Conservation (phyloP, 1,140 invertebrate species). For the Ceratoteleas bidentatus region DNA sequence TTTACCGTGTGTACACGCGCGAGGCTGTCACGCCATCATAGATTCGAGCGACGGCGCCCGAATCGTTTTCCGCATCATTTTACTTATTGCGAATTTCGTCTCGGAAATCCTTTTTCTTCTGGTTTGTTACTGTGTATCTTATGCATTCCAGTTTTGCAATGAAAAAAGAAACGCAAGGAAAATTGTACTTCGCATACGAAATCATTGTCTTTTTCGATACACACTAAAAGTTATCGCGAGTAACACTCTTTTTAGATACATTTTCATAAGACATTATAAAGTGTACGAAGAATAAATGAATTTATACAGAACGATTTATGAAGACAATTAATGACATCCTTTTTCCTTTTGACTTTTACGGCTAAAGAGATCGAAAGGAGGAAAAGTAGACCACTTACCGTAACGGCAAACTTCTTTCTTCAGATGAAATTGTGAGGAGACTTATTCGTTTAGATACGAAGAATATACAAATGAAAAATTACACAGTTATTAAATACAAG, state of each 20-base stretch:
- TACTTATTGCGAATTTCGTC: slow-evolving; percentile 8
- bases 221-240: slow-evolving; percentile 8
- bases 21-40: slow-evolving; percentile 8
- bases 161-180: slow-evolving; percentile 5
- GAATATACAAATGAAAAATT: too few species aligned
- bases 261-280: slow-evolving; percentile 14
- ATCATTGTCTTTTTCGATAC: slow-evolving; percentile 10
- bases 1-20: slow-evolving; percentile 13
- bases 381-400: too few species aligned
- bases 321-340: too few species aligned
- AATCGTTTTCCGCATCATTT: slow-evolving; percentile 22
- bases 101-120: slow-evolving; percentile 3
- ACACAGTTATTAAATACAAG: too few species aligned
- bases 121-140: slow-evolving; percentile 8
- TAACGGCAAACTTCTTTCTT: too few species aligned
- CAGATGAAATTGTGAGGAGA: too few species aligned
- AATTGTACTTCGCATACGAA: slow-evolving; percentile 7
- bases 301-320: slow-evolving; percentile 2
- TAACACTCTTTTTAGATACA: slow-evolving; percentile 10
- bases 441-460: too few species aligned
- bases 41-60: not conserved
- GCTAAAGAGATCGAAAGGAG: too few species aligned
- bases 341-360: too few species aligned
- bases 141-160: slow-evolving; percentile 16
- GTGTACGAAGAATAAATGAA: slow-evolving; percentile 17